A percentile compares a stretch with the other conserved stretches of the same genome.
These are phyloP conservation scores for Drosophila quasianomalipes DNA, from an alignment of 2,888 invertebrate genomes.

Conservation along the genomic window DNA sequence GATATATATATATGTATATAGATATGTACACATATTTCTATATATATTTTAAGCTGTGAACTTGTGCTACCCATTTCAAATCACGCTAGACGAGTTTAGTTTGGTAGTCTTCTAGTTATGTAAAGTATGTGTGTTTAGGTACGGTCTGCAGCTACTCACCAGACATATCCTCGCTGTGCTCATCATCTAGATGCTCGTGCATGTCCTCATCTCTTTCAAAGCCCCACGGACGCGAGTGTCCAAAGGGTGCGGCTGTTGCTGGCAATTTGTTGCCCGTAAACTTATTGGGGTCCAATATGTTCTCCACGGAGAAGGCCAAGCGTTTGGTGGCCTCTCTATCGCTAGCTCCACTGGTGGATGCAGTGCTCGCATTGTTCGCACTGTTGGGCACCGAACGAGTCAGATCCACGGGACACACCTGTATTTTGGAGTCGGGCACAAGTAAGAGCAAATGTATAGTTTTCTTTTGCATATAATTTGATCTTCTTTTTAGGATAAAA, in stretches of 20 bases:
- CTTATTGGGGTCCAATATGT: conserved; percentile 95
- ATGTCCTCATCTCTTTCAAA: conserved; percentile 85
- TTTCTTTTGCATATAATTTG: not conserved
- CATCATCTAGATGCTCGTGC: conserved; percentile 84
- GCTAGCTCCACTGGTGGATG: conserved; percentile 79
- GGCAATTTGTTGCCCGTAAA: conserved; percentile 89
- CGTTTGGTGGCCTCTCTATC: conserved; percentile 86
- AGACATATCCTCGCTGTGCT: conserved; percentile 86
- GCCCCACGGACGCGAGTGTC: conserved; percentile 86
- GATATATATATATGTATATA: not conserved
- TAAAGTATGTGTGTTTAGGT: not conserved
- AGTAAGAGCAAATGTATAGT: not conserved
- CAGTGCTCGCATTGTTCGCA: conserved; percentile 63
- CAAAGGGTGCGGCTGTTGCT: conserved; percentile 62
- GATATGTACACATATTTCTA: not conserved
- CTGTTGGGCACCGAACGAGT: conserved; percentile 83
- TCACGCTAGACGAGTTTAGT: conserved; percentile 16
- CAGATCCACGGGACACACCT: conserved; percentile 85
- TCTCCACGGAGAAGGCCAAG: conserved; percentile 95
- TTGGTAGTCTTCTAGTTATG: not conserved
- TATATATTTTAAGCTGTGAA: not conserved
- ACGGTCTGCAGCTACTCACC: conserved; percentile 85
- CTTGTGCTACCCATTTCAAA: conserved; percentile 31
- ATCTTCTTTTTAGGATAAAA: not conserved
- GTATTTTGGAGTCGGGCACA: not conserved